Conservation (phyloP, 2,888 invertebrate species). For the Troides helena region DNA sequence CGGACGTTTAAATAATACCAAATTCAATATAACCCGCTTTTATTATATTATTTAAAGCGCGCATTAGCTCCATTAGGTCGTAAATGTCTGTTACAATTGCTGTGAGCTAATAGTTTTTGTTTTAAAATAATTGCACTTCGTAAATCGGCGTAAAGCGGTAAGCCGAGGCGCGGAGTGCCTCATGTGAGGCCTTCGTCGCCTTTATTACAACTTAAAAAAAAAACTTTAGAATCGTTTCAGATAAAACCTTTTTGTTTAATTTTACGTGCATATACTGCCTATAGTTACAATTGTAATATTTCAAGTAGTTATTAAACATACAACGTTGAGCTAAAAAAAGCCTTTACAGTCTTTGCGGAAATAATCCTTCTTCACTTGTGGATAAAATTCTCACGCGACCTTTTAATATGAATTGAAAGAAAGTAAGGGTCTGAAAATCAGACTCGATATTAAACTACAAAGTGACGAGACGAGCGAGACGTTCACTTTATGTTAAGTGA, state of each 20-base stretch:
- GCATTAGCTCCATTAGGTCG: conserved; percentile 36
- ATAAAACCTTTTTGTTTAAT: background rate
- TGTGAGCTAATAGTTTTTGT: conserved; percentile 37
- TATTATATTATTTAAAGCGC: conserved; percentile 32
- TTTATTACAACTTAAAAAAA: background rate
- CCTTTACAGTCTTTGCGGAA: background rate
- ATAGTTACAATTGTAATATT: background rate
- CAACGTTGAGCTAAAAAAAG: background rate
- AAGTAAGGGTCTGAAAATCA: too few species aligned
- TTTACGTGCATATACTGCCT: background rate
- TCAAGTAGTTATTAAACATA: background rate
- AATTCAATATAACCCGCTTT: conserved; percentile 48
- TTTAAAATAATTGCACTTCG: conserved; percentile 36
- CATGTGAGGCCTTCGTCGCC: conserved; percentile 31
- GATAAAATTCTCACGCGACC: too few species aligned
- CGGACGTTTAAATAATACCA: conserved; percentile 54
- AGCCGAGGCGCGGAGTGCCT: conserved; percentile 21
- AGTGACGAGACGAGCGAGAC: too few species aligned
- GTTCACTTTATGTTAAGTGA: too few species aligned
- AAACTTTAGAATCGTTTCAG: background rate
- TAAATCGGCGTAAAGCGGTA: conserved; percentile 31
- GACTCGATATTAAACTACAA: too few species aligned
- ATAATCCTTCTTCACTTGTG: too few species aligned
- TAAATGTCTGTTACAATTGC: conserved; percentile 37
- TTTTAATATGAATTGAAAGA: too few species aligned